Evolutionary conservation across 2,113 vertebrate genomes (phyloP).

Genomic region (Vimba vimba): DNA sequence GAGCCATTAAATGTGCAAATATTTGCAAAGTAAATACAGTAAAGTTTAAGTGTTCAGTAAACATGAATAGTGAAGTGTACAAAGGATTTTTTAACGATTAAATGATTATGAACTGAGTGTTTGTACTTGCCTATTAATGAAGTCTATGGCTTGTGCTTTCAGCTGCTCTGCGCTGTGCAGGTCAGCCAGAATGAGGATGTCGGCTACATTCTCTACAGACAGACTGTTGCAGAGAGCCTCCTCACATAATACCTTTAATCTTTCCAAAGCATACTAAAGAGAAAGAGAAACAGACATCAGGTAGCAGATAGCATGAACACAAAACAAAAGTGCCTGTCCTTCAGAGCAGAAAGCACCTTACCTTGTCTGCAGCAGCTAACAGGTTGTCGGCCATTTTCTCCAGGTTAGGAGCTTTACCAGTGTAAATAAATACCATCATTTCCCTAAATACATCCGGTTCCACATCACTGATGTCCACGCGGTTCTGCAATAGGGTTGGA

Average conservation of each 20-base stretch:
- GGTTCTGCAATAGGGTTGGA: constrained; percentile 79
- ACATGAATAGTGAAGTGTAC: not conserved
- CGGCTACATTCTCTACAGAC: constrained; percentile 94
- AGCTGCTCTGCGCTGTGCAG: constrained; percentile 97
- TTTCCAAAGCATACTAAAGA: constrained; percentile 90
- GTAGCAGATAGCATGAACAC: not conserved
- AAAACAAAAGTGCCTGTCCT: not conserved
- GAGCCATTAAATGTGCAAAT: not conserved
- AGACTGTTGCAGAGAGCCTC: constrained; percentile 95
- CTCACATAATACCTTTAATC: constrained; percentile 99
- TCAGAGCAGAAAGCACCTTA: constrained; percentile 52
- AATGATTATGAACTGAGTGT: not conserved
- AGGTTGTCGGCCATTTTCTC: constrained; percentile 99
- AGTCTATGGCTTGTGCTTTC: constrained; percentile 97
- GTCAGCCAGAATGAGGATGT: constrained; percentile 97
- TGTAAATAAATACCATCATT: constrained; percentile 99
- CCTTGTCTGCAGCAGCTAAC: constrained; percentile 98
- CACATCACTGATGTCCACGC: constrained; percentile 98
- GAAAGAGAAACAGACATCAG: not conserved
- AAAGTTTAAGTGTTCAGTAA: not conserved
- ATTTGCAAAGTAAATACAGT: not conserved
- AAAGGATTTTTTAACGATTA: not conserved
- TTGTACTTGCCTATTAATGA: constrained; percentile 95
- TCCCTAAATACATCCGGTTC: constrained; percentile 98
- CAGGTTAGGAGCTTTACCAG: constrained; percentile 95